phyloP scores from a whole-genome alignment of 1,140 invertebrate species.

The Globodera ellingtonae region DNA sequence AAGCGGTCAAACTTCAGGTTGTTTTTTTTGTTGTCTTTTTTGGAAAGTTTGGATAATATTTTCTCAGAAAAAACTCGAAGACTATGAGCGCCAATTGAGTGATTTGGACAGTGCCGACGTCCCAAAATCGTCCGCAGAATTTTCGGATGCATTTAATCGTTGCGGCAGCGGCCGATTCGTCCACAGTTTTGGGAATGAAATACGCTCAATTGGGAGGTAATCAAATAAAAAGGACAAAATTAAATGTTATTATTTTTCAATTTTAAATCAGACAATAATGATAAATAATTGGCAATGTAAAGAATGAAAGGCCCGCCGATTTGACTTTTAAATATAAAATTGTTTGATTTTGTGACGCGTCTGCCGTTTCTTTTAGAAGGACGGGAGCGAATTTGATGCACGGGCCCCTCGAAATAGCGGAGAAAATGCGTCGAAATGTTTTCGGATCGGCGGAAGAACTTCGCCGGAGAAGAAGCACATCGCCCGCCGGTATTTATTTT shows the following conservation, averaged over 20 bases:
- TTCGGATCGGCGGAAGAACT: conserved; percentile 58
- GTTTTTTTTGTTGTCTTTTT: conserved; percentile 24
- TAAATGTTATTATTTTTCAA: background rate
- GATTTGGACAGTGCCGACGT: conserved; percentile 39
- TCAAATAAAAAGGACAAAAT: background rate
- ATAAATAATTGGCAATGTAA: background rate
- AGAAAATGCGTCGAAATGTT: conserved; percentile 52
- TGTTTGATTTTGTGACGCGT: conserved; percentile 12
- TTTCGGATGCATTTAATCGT: conserved; percentile 3
- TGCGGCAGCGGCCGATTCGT: conserved; percentile 41
- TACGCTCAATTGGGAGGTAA: conserved; percentile 8
- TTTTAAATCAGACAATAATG: conserved; percentile 9
- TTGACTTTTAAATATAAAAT: background rate
- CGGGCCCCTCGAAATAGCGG: conserved; percentile 52
- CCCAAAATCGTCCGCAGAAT: background rate
- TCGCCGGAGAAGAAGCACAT: conserved; percentile 26
- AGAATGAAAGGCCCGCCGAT: too few species aligned
- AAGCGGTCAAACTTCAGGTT: conserved; percentile 54
- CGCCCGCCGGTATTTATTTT: too few species aligned
- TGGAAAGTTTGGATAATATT: conserved; percentile 4
- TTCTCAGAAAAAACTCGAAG: conserved; percentile 55
- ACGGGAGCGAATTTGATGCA: conserved; percentile 53
- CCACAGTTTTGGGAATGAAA: conserved; percentile 58
- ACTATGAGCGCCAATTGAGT: conserved; percentile 48
- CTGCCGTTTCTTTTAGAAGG: conserved; percentile 36